Evolutionary conservation across 2,797 vertebrate genomes (phyloP).

Genomic region (Lithobates sylvaticus): DNA sequence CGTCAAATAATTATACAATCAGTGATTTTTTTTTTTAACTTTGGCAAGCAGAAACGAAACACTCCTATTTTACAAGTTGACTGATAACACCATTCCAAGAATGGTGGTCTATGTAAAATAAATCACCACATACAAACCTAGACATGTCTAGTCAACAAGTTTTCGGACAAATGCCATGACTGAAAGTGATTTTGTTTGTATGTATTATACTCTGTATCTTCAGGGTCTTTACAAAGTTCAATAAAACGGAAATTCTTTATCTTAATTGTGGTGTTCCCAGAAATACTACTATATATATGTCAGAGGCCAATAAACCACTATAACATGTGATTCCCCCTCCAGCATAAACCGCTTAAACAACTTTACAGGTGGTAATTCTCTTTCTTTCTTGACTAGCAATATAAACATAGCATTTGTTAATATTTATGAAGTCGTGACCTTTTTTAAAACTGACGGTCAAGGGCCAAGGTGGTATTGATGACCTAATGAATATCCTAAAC

Average conservation of each 20-base stretch:
- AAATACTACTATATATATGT: background rate
- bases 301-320: conserved; percentile 5
- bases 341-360: background rate
- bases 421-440: conserved; percentile 29
- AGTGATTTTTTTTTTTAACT: too few species aligned
- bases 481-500: conserved; percentile 14
- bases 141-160: too few species aligned
- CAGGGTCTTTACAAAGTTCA: background rate
- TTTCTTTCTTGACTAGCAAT: conserved; percentile 17
- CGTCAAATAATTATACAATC: too few species aligned
- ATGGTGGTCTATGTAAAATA: too few species aligned
- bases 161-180: too few species aligned
- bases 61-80: too few species aligned
- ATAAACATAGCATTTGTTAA: conserved; percentile 26
- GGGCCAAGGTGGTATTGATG: conserved; percentile 10
- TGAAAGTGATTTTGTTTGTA: too few species aligned
- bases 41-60: too few species aligned
- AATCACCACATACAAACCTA: too few species aligned
- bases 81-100: too few species aligned
- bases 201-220: background rate
- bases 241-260: background rate
- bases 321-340: background rate
- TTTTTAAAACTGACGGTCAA: background rate
- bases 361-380: conserved; percentile 12
- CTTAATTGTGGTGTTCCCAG: background rate